Percentiles rank a stretch among this genome's conserved stretches.
Conservation (phyloP, 2,888 invertebrate species). For the Thecocarcelia acutangulata region DNA sequence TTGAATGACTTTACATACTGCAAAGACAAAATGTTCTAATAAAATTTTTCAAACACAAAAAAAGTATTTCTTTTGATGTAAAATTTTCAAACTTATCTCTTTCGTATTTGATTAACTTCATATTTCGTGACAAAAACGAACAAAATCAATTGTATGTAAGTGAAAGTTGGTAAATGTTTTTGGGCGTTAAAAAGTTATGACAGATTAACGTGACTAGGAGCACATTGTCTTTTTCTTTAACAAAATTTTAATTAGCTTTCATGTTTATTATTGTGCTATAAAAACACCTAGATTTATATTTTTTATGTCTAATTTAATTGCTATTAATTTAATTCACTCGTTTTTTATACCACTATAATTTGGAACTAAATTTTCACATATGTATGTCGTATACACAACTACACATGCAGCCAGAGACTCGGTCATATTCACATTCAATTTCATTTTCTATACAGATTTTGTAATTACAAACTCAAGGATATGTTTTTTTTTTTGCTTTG, state of each 20-base stretch:
- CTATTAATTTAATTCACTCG: conserved; percentile 51
- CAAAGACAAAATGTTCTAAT: no score
- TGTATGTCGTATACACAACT: not conserved
- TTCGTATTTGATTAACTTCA: no score
- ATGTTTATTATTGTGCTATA: not conserved
- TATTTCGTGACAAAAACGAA: no score
- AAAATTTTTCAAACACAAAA: no score
- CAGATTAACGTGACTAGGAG: conserved; percentile 10
- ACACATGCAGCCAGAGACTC: not conserved
- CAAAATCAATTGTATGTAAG: not conserved
- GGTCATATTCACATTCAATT: not conserved
- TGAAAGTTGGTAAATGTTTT: conserved; percentile 8
- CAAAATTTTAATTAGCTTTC: not conserved
- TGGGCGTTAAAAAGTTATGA: conserved; percentile 15
- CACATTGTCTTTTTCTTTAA: not conserved
- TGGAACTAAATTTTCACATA: not conserved
- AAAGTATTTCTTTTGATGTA: no score
- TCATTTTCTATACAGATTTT: not conserved
- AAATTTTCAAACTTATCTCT: no score
- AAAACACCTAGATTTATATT: conserved; percentile 4
- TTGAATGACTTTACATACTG: no score
- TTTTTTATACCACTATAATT: conserved; percentile 37
- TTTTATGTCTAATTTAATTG: conserved; percentile 55
- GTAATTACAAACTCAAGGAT: not conserved
- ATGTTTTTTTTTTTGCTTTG: no score